These are phyloP conservation scores for Dryobates pubescens DNA, from an alignment of 2,797 vertebrate genomes.

Conservation along the genomic window DNA sequence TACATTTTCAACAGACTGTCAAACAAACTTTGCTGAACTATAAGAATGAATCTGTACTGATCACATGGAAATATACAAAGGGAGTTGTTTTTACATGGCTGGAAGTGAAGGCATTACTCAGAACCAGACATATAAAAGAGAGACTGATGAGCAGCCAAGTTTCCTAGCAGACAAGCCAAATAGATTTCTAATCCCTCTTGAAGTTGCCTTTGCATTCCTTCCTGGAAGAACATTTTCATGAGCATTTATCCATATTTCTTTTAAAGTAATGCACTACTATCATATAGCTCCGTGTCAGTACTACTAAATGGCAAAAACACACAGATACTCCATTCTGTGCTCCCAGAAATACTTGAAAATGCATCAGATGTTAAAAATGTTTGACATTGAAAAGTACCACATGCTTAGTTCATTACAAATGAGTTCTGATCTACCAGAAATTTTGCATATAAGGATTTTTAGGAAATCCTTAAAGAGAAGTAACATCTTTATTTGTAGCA, in stretches of 20 bases:
- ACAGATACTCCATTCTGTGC: background rate
- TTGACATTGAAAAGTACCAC: background rate
- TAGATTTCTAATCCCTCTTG: slow-evolving; percentile 13
- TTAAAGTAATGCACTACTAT: background rate
- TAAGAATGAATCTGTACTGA: slow-evolving; percentile 40
- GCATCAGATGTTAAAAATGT: background rate
- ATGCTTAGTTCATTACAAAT: background rate
- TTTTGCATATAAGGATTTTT: background rate
- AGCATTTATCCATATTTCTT: background rate
- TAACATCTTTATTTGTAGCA: background rate
- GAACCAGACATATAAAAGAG: slow-evolving; percentile 29
- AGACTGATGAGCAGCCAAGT: slow-evolving; percentile 26
- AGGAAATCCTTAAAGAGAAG: background rate
- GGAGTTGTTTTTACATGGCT: slow-evolving; percentile 28
- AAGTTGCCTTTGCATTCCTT: background rate
- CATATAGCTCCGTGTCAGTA: background rate
- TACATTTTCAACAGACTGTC: slow-evolving; percentile 36
- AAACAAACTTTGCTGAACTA: slow-evolving; percentile 21
- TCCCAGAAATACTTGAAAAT: slow-evolving; percentile 13
- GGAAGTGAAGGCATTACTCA: background rate
- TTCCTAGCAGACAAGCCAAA: background rate
- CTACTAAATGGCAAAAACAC: background rate
- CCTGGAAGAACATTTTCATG: background rate
- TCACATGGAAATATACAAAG: slow-evolving; percentile 41
- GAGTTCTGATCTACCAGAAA: background rate